Base-by-base conservation (phyloP, 2,888 invertebrate genomes). In the Imbricaverruca yamaguchii region DNA sequence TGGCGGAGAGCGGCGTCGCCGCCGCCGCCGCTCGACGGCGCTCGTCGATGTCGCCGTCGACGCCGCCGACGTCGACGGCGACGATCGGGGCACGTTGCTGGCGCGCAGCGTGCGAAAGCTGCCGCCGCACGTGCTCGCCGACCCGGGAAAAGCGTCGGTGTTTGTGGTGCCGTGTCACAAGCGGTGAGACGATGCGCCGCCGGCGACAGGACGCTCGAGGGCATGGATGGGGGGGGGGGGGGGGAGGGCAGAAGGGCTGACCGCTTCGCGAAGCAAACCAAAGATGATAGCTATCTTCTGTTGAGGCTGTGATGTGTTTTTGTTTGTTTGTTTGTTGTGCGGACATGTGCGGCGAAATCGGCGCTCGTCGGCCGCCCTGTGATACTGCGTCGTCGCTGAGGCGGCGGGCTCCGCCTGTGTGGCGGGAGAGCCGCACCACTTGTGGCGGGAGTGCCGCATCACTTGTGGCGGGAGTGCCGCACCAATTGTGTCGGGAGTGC, bases 271-370 rank as follows among this genome's bases (percentile, higher is more conserved):
- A 18, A 7, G 18, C 61, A 61, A 11, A 65, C 65, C 65, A 65
- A 65, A 65, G 65, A 65, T 65, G 65, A 18, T 65, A 23, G 7
- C n/a, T 57, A 57, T 57, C 8, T 65, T n/a, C 23, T 65, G 65
- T 65, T 65, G n/a, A 65, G 65, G 65, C 65, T 65, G 65, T 65
- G 65, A 65, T 23, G n/a, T 65, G 65, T 23, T 65, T 65, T 39
- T 39, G 39, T 39, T 39, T 39, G 39, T 39, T 39, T 39, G 39
- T 39, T 39, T 39, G 39, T 39, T 39, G 39, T 39, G 39, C 39
- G 39, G 39, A 39, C 39, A 39, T 15, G 57, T 6, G 57, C 57
- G 57, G 57, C 15, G 57, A 57, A 15, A 57, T 11, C 1, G 23
- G 10, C 7, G 18, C 65, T 13, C 23, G 8, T 1, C 65, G 65